These are phyloP conservation scores for Aphelocoma californica DNA, from an alignment of 2,797 vertebrate species.

Conservation along the genomic window DNA sequence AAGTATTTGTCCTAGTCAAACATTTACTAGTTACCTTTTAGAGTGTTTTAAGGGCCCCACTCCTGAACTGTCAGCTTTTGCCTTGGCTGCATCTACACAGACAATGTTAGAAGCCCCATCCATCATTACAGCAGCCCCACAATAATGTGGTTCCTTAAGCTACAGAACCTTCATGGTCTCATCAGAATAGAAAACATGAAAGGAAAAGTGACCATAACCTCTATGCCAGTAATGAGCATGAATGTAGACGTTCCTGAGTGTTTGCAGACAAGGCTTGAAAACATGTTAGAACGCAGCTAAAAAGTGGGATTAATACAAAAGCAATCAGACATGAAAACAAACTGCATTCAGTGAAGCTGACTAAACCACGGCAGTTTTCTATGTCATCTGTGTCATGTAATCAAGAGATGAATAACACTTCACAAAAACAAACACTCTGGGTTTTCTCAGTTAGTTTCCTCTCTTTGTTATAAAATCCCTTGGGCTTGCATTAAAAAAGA, in stretches of 20 bases:
- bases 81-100: background rate
- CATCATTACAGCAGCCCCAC: background rate
- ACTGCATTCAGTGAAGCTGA: background rate
- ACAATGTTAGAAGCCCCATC: background rate
- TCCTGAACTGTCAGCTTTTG: background rate
- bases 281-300: background rate
- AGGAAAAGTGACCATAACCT: background rate
- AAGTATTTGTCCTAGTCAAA: slow-evolving; percentile 29
- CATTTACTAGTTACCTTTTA: background rate
- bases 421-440: background rate
- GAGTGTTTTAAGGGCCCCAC: background rate
- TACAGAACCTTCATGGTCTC: background rate
- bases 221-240: background rate
- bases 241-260: background rate
- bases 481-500: background rate
- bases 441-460: background rate
- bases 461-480: background rate
- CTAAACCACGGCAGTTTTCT: background rate
- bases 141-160: background rate
- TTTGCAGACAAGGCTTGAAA: background rate
- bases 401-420: background rate
- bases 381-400: background rate
- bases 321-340: background rate
- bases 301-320: background rate
- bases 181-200: background rate